Percentiles rank a stretch among this genome's conserved stretches.
Evolutionary conservation across 2,888 invertebrate species (phyloP).

Genomic region (Latheticus oryzae): DNA sequence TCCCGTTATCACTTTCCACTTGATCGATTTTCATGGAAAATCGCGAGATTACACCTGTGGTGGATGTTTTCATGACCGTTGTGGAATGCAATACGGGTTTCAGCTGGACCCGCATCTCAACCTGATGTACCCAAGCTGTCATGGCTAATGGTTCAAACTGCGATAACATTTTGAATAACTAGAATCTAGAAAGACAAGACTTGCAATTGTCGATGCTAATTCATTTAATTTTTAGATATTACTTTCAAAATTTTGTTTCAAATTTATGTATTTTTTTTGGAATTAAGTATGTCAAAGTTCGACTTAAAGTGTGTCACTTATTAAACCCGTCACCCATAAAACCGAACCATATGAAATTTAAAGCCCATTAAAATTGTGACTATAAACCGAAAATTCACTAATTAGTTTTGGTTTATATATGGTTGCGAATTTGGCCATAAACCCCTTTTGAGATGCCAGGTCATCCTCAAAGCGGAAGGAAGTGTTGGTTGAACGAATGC

Average conservation of each 20-base stretch:
- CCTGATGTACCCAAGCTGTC: slow-evolving; percentile 33
- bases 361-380: slow-evolving; percentile 10
- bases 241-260: no score
- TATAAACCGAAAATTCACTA: no score
- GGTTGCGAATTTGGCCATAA: slow-evolving; percentile 3
- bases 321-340: slow-evolving; percentile 11
- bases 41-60: slow-evolving; percentile 29
- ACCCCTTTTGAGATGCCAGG: no score
- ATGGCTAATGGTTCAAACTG: no score
- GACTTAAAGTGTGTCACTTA: slow-evolving; percentile 6
- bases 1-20: slow-evolving; percentile 32
- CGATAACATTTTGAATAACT: no score
- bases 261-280: no score
- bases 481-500: slow-evolving; percentile 48
- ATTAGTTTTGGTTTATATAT: no score
- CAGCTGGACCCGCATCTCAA: slow-evolving; percentile 54
- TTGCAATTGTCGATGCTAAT: no score
- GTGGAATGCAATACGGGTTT: slow-evolving; percentile 44
- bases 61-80: slow-evolving; percentile 37
- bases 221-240: no score
- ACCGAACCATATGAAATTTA: slow-evolving; percentile 12
- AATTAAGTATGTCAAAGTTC: no score
- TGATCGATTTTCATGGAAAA: slow-evolving; percentile 14
- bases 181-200: no score
- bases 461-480: slow-evolving; percentile 43